Percentiles rank a stretch among this genome's conserved stretches.
phyloP scores from a whole-genome alignment of 1,140 invertebrate species.

The Dendrolimus kikuchii region DNA sequence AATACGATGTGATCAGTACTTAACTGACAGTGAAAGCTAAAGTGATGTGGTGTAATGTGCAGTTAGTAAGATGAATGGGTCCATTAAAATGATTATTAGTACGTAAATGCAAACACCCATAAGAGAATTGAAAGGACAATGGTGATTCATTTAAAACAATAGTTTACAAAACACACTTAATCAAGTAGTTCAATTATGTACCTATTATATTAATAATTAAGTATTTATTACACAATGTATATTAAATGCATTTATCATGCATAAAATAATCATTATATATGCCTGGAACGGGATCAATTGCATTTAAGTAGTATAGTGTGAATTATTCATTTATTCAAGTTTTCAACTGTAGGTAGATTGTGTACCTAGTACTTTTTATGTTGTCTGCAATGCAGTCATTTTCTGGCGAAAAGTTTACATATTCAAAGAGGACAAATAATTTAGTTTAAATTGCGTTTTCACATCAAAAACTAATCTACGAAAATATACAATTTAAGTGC shows the following conservation, averaged over 20 bases:
- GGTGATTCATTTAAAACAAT: conserved; percentile 11
- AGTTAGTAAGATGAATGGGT: conserved; percentile 51
- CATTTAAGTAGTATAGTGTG: conserved; percentile 49
- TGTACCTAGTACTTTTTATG: no score
- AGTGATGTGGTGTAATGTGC: conserved; percentile 18
- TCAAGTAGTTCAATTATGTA: conserved; percentile 25
- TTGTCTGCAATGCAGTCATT: no score
- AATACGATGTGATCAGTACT: background rate
- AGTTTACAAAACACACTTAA: conserved; percentile 8
- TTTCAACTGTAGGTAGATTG: conserved; percentile 4
- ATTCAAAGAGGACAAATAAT: no score
- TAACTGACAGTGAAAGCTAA: conserved; percentile 5
- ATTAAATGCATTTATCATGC: no score
- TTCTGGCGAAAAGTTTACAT: no score
- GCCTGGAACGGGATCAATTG: conserved; percentile 68
- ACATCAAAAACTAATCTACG: no score
- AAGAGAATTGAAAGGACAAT: conserved; percentile 9
- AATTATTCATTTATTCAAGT: conserved; percentile 6
- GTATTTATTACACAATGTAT: background rate
- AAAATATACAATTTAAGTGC: no score
- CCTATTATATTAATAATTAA: conserved; percentile 11
- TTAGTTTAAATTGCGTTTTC: no score
- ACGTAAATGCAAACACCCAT: conserved; percentile 1
- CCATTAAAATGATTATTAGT: conserved; percentile 52
- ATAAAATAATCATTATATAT: conserved; percentile 7